Base-by-base conservation (phyloP, 2,888 invertebrate species). In the Drosophila pegasa region DNA sequence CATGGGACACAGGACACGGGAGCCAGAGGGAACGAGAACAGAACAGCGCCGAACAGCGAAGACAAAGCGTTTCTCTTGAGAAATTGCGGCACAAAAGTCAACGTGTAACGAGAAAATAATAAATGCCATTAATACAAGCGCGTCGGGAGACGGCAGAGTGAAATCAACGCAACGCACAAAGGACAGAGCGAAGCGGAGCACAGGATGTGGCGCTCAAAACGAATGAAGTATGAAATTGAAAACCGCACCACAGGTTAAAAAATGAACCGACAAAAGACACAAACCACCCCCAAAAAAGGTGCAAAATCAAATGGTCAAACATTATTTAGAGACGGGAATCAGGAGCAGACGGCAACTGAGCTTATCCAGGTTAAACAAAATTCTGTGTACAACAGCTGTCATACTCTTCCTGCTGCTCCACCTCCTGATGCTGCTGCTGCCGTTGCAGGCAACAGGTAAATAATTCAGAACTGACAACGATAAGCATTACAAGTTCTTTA, bases 81-180 rank as follows among this genome's bases (percentile, higher is more conserved):
- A 89, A 90, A 88, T 89, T 88, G 85, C 87, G 76, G 72, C 80
- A 83, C 90, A 88, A 78, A 79, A 91, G 87, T 90, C 90, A 90
- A 85, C 80, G 77, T 83, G 80, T 90, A 90, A 90, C 91, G 90
- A 89, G 90, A 89, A 91, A 90, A 90, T 90, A 90, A 90, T 90
- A 90, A 91, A 89, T 87, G 87, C 80, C 80, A 90, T 89, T 90
- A 88, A 90, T 85, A 82, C 82, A 72, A 78, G 59, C 73, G 62
- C 60, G 55, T 52, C 74, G 64, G 57, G 65, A 50, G 50, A 52
- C 48, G 48, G 48, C 40, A 43, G 59, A 43, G 47, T 41, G 37
- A 54, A 31, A 64, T 54, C 67, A 64, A 55, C 52, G 45, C 14
- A 22, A 12, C 20, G 12, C 5, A 25, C 10, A 43, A 27, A 43